Percentiles rank a stretch among this genome's conserved stretches.
phyloP scores from a whole-genome alignment of 2,888 invertebrate species.

The Cryptus armator region DNA sequence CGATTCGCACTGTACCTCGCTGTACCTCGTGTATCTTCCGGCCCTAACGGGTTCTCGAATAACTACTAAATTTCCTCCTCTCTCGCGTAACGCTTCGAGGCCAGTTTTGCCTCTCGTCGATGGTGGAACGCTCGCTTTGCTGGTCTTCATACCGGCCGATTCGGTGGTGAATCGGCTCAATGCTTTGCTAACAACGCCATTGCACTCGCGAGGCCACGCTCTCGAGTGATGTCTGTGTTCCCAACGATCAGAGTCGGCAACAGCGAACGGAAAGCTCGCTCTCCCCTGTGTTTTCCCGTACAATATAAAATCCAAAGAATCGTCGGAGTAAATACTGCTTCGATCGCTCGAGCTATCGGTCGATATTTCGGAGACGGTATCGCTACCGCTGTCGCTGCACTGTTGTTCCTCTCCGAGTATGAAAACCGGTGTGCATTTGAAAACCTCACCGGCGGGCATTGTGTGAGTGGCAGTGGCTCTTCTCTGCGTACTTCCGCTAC shows the following conservation, averaged over 20 bases:
- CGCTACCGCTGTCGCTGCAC: slow-evolving; percentile 85
- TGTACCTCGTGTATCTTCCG: slow-evolving; percentile 85
- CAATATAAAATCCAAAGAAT: slow-evolving; percentile 85
- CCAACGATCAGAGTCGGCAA: slow-evolving; percentile 80
- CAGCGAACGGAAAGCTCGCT: slow-evolving; percentile 82
- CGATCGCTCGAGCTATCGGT: slow-evolving; percentile 86
- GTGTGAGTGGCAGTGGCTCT: slow-evolving; percentile 84
- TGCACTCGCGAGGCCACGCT: slow-evolving; percentile 85
- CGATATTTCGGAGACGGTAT: slow-evolving; percentile 86
- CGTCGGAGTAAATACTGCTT: slow-evolving; percentile 86
- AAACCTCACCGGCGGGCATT: slow-evolving; percentile 84
- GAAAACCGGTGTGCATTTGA: slow-evolving; percentile 85
- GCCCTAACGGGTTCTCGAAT: slow-evolving; percentile 85
- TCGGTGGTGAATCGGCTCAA: slow-evolving; percentile 84
- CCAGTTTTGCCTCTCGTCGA: slow-evolving; percentile 78
- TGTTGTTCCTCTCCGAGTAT: slow-evolving; percentile 83
- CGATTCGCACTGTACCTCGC: slow-evolving; percentile 86
- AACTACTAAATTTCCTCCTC: slow-evolving; percentile 85
- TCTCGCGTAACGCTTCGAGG: slow-evolving; percentile 84
- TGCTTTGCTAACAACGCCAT: slow-evolving; percentile 85
- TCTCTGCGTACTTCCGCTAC: slow-evolving; percentile 70
- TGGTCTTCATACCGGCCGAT: slow-evolving; percentile 56
- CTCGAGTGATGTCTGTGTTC: slow-evolving; percentile 78
- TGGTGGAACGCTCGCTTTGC: slow-evolving; percentile 51
- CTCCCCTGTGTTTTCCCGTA: slow-evolving; percentile 83